Evolutionary conservation across 2,797 vertebrate species (phyloP), one percentile per base, ranked within the genome.

Genomic region (Morelia viridis): DNA sequence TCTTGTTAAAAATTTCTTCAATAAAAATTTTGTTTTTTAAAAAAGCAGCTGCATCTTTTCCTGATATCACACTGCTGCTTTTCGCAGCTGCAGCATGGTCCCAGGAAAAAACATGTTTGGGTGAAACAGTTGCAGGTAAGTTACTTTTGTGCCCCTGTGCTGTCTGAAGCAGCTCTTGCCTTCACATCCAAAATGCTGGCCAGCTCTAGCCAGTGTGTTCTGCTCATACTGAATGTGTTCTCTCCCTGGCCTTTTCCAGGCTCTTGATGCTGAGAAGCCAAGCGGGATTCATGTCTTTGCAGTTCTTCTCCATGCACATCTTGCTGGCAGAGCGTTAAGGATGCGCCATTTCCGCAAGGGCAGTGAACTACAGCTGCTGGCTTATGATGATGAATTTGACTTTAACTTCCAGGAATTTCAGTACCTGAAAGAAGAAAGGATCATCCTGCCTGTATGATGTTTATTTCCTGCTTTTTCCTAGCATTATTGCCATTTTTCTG

Each of bases 331-430:
- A 94, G 97, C 97, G 17, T 97, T 99, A 93, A 96, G 97, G 94
- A 97, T 98, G 95, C 97, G 98, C 35, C 98, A 99, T 93, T 98
- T 98, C 95, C 98, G 94, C 85, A 96, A 98, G 0, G 97, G 98
- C 53, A 90, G 97, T 76, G 98, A 99, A 94, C 97, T 98, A 95
- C 96, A 97, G 93, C 95, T 97, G 0, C 97, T 98, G 31, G 98
- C 98, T 88, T 98, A 98, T 12, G 98, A 98, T 0, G 97, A 98
- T 0, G 97, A 97, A 85, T 99, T 98, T 93, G 98, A 99, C 96
- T 99, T 99, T 97, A 98, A 99, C 97, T 99, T 98, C 96, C 98
- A 99, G 96, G 98, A 98, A 94, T 98, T 98, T 94, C 98, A 98
- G 93, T 98, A 98, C 85, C 96, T 98, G 88, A 96, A 97, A 89